phyloP scores from a whole-genome alignment of 1,140 invertebrate species.

The Danaus melanippus region DNA sequence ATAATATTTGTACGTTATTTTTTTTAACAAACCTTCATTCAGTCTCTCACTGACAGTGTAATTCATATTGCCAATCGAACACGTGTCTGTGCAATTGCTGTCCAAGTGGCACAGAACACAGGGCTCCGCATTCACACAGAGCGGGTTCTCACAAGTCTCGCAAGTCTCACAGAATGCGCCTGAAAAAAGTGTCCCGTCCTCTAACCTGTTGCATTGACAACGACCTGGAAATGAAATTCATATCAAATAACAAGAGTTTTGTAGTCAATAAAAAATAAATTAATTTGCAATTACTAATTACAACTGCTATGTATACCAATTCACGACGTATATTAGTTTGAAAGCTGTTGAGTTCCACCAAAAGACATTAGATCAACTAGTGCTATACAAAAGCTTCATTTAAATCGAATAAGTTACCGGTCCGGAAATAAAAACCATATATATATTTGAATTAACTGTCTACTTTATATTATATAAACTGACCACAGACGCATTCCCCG shows the following conservation, averaged over 20 bases:
- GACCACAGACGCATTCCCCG: constrained; percentile 79
- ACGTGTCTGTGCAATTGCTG: constrained; percentile 39
- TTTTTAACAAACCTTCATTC: constrained; percentile 16
- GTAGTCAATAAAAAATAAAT: too few relatives aligned
- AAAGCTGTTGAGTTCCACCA: too few relatives aligned
- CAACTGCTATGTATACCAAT: too few relatives aligned
- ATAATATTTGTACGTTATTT: not conserved
- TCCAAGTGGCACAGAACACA: constrained; percentile 47
- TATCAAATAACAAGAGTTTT: too few relatives aligned
- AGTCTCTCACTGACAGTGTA: constrained; percentile 43
- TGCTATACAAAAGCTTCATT: too few relatives aligned
- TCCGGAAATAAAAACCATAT: not conserved
- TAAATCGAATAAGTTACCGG: too few relatives aligned
- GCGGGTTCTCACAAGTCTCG: constrained; percentile 69
- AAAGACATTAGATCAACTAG: too few relatives aligned
- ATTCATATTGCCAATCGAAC: constrained; percentile 37
- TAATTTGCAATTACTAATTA: too few relatives aligned
- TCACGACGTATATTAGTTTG: too few relatives aligned
- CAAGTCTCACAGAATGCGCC: constrained; percentile 92
- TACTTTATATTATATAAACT: constrained; percentile 54
- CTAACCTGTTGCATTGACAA: constrained; percentile 79
- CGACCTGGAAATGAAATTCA: constrained; percentile 25
- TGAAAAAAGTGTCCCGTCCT: constrained; percentile 74
- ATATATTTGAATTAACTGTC: not conserved
- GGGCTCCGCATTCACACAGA: constrained; percentile 54